Evolutionary conservation across 2,113 vertebrate species (phyloP).

Genomic region (Charina bottae): DNA sequence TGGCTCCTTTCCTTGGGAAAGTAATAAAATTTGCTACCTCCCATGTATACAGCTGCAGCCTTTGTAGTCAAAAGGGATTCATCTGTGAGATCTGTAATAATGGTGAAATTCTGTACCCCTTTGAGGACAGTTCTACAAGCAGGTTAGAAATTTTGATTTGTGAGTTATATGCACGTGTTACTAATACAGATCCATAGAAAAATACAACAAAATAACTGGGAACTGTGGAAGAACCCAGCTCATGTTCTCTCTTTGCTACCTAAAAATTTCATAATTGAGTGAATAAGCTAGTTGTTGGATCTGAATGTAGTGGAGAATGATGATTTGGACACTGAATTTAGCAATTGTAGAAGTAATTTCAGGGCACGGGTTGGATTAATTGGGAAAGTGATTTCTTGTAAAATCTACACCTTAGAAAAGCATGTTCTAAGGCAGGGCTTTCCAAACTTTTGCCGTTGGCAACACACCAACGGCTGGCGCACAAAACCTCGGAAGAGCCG

Average conservation of each 20-base stretch:
- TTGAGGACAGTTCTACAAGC: slow-evolving; percentile 93
- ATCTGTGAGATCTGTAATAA: slow-evolving; percentile 98
- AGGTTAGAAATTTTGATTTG: slow-evolving; percentile 76
- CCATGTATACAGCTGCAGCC: slow-evolving; percentile 95
- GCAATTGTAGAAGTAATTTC: neutral
- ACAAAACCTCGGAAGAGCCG: no score
- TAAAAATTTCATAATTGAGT: neutral
- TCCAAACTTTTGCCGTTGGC: no score
- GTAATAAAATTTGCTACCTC: slow-evolving; percentile 97
- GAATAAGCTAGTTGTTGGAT: neutral
- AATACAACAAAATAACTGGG: neutral
- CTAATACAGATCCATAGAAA: neutral
- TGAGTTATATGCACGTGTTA: neutral
- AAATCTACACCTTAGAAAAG: neutral
- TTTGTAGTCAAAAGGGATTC: slow-evolving; percentile 98
- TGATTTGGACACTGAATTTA: neutral
- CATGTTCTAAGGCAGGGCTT: neutral
- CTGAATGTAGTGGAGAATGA: neutral
- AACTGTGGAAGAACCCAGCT: neutral
- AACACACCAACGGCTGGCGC: no score
- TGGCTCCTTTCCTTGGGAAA: slow-evolving; percentile 95
- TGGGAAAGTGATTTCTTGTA: neutral
- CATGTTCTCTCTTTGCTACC: neutral
- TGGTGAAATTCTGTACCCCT: slow-evolving; percentile 94
- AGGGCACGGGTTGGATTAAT: neutral